Percentiles rank a stretch among this genome's conserved stretches.
These are phyloP conservation scores for Drosophila leonis DNA, from an alignment of 2,888 invertebrate species.

Conservation along the genomic window DNA sequence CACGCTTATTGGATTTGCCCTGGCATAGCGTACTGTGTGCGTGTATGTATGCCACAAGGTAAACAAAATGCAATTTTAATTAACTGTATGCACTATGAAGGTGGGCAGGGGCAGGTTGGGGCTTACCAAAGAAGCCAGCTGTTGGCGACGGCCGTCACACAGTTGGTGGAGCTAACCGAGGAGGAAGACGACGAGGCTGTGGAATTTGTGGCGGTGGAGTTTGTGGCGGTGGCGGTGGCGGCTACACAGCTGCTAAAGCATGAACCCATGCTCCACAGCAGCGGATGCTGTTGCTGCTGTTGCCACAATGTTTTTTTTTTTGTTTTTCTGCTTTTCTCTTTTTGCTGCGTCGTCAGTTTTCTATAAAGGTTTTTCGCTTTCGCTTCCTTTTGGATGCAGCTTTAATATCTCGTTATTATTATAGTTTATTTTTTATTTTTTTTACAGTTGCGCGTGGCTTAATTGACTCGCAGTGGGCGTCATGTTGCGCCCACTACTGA, in stretches of 20 bases:
- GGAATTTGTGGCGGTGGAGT: constrained; percentile 41
- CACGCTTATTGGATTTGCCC: constrained; percentile 67
- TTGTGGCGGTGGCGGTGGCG: constrained; percentile 36
- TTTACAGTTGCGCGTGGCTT: constrained; percentile 34
- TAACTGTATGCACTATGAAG: constrained; percentile 42
- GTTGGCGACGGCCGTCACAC: constrained; percentile 49
- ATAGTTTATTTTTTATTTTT: not conserved
- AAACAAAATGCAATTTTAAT: constrained; percentile 71
- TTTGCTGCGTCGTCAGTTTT: constrained; percentile 7
- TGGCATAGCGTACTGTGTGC: constrained; percentile 35
- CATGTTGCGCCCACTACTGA: constrained; percentile 40
- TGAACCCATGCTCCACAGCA: constrained; percentile 69
- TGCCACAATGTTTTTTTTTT: constrained; percentile 43
- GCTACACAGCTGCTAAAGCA: constrained; percentile 71
- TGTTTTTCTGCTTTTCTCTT: not conserved
- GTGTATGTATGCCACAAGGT: constrained; percentile 44
- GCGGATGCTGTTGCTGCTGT: constrained; percentile 19
- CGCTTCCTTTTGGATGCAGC: constrained; percentile 2
- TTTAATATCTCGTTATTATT: constrained; percentile 27
- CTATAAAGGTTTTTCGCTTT: constrained; percentile 18
- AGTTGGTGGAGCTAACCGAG: constrained; percentile 43
- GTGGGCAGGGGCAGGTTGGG: not conserved
- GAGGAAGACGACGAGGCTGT: constrained; percentile 62
- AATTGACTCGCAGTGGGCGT: constrained; percentile 46
- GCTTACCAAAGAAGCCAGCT: constrained; percentile 69